A percentile compares a stretch with the other conserved stretches of the same genome.
phyloP scores from a whole-genome alignment of 2,113 vertebrate genomes.

The Psilopogon haemacephalus region DNA sequence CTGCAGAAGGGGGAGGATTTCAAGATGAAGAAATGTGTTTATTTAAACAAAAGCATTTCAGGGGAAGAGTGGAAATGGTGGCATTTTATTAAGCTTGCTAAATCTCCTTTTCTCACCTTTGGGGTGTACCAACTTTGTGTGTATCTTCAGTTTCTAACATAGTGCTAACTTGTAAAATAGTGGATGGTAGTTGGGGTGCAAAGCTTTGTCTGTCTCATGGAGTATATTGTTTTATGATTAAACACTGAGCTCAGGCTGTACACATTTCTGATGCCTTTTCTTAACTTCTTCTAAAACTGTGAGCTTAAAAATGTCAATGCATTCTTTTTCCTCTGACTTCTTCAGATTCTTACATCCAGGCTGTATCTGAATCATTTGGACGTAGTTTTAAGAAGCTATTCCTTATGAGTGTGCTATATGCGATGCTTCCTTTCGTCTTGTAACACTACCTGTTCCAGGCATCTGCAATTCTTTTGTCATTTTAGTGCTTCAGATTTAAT shows the following conservation, averaged over 20 bases:
- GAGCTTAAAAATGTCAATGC: neutral
- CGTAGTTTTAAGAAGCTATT: neutral
- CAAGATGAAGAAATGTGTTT: neutral
- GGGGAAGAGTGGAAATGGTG: neutral
- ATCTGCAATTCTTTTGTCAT: neutral
- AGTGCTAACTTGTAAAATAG: neutral
- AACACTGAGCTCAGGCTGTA: neutral
- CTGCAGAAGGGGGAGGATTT: neutral
- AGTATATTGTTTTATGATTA: neutral
- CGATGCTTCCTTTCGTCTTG: neutral
- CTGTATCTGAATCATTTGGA: neutral
- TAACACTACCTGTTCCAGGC: neutral
- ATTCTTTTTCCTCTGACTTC: neutral
- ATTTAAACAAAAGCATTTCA: neutral
- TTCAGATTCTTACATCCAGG: neutral
- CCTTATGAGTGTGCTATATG: neutral
- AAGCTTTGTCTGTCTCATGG: neutral
- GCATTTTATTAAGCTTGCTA: neutral
- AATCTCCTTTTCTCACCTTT: neutral
- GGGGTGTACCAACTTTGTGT: neutral
- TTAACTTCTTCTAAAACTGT: neutral
- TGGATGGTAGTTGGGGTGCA: neutral
- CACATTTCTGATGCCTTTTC: neutral
- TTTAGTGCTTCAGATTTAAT: neutral
- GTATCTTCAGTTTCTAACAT: neutral